These are phyloP conservation scores for Drosophila erecta DNA, from an alignment of 1,140 invertebrate species.

Conservation along the genomic window DNA sequence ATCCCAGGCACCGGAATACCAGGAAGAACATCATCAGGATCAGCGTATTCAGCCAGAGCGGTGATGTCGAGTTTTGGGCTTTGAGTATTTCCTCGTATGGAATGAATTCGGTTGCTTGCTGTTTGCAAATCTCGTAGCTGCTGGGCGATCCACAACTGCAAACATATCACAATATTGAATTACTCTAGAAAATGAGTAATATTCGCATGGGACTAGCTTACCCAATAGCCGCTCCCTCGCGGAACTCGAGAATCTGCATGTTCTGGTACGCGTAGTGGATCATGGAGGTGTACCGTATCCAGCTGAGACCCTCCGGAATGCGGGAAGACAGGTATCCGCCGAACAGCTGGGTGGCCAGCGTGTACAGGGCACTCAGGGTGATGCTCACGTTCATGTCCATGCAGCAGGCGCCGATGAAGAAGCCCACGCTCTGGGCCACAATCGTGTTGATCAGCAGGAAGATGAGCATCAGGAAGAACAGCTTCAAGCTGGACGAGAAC, in stretches of 20 bases:
- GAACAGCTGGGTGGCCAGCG: constrained; percentile 92
- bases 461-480: constrained; percentile 90
- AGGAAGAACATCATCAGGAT: constrained; percentile 90
- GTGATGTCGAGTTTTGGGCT: constrained; percentile 87
- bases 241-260: constrained; percentile 94
- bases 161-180: not conserved
- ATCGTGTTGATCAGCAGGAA: constrained; percentile 92
- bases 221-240: constrained; percentile 89
- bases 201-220: constrained; percentile 64
- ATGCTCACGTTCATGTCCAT: constrained; percentile 93
- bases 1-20: constrained; percentile 90
- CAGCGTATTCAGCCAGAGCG: constrained; percentile 91
- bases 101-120: constrained; percentile 87
- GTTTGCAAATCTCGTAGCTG: constrained; percentile 88
- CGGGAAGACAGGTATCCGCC: constrained; percentile 92
- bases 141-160: constrained; percentile 88
- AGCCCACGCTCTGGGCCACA: constrained; percentile 93
- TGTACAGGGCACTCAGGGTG: constrained; percentile 92
- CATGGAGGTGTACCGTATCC: constrained; percentile 92
- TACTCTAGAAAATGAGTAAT: too few relatives aligned
- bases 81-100: constrained; percentile 89
- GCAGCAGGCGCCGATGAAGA: constrained; percentile 93
- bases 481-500: constrained; percentile 85
- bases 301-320: constrained; percentile 91
- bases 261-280: constrained; percentile 94